Evolutionary conservation across 2,113 vertebrate genomes (phyloP), one percentile per base, ranked within the genome.

Genomic region (Okapia johnstoni): DNA sequence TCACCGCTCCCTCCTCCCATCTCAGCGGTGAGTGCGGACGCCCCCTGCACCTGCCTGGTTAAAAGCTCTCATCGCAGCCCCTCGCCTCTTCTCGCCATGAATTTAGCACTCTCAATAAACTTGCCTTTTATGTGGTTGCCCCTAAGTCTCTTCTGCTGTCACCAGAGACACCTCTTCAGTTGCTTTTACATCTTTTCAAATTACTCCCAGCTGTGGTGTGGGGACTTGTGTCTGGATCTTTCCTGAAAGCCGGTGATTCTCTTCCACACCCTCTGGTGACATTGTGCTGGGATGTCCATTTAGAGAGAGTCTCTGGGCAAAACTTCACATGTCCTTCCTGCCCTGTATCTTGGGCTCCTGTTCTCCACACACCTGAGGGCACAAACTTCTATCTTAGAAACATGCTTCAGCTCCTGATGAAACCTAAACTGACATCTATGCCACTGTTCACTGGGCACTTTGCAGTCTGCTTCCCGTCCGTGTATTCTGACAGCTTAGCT

Each of bases 71-170:
- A 0, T 43, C 17, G 14, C 55, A 25, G 66, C 60, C 77, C 86
- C 30, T 57, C 17, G 90, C 73, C 55, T 14, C 4, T 25, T 57
- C 93, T 89, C n/a, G 15, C 79, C 23, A 1, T 54, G 80, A 94
- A 66, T 94, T 90, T 92, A 86, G 96, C 28, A 12, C 57, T 76
- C 94, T 92, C 88, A 7, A 21, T 96, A 90, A 95, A 85, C 90
- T 85, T 2, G 17, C 66, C 36, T 97, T 97, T 97, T 60, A 88
- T 90, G 85, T 86, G 11, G 28, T 23, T 90, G 61, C 80, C 43
- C 33, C 81, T 94, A 46, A 57, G 76, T 89, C 90, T 92, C 84
- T 81, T 63, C 17, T 2, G 26, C 92, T 93, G 58, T 88, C 58
- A 19, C 54, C 33, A 81, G 50, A 54, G 14, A 92, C 11, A 80